Percentiles rank a stretch among this genome's conserved stretches.
These are phyloP conservation scores for Trachelus troglodyta DNA, from an alignment of 2,888 invertebrate species.

Conservation along the genomic window DNA sequence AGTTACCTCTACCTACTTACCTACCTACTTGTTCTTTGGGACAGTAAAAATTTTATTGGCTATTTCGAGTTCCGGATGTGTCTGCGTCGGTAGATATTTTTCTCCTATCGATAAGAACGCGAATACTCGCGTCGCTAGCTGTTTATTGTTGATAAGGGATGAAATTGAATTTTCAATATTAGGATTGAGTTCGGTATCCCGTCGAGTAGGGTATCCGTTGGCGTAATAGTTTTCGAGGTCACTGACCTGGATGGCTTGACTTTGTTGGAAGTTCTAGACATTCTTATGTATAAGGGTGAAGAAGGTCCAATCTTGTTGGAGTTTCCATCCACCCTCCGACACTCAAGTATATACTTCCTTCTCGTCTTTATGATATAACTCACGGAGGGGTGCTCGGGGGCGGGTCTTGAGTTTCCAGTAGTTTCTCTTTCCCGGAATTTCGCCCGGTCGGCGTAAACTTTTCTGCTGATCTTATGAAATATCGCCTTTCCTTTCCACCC, in stretches of 20 bases:
- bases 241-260: neutral
- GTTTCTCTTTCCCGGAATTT: neutral
- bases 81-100: neutral
- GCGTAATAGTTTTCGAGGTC: neutral
- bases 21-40: neutral
- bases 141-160: neutral
- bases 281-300: neutral
- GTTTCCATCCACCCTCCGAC: neutral
- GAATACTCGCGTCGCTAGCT: neutral
- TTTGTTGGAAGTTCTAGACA: neutral
- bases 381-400: neutral
- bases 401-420: neutral
- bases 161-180: neutral
- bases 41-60: neutral
- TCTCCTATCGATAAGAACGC: neutral
- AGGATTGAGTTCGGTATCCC: neutral
- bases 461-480: slow-evolving; percentile 29
- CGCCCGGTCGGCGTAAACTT: slow-evolving; percentile 25
- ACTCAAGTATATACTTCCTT: neutral
- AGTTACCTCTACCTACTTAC: neutral
- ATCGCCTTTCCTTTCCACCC: slow-evolving; percentile 11
- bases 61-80: neutral
- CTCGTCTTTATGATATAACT: neutral
- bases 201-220: neutral
- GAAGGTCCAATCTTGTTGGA: neutral